Base-by-base conservation (phyloP, 2,113 vertebrate genomes). In the Thunnus maccoyii region DNA sequence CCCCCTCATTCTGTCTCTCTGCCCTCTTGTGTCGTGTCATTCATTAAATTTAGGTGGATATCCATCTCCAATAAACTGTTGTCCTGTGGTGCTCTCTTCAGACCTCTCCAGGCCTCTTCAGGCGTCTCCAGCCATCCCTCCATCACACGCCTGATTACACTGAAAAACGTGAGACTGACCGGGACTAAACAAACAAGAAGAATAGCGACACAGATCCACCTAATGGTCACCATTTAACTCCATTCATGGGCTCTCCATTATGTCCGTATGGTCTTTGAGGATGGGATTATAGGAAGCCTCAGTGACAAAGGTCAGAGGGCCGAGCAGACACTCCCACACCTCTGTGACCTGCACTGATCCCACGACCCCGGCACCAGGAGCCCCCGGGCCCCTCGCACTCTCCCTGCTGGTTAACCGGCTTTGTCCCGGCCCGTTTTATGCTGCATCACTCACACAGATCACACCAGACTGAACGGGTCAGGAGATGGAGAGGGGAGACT, bases 231-330 rank as follows among this genome's bases (percentile, higher is more conserved):
- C 83, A 83, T 92, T 93, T 86, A 93, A 91, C 90, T 91, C 87
- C 71, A 94, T 95, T 93, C 92, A 93, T 65, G 58, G 54, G 50
- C 85, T 86, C 90, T 86, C 85, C 83, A 93, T 94, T 95, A 90
- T 94, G 88, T 85, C 88, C 78, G 78, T 88, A 80, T 88, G 82
- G 81, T 85, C 91, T 93, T 92, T 94, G 90, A 94, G 92, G 84
- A 86, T 71, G 10, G 87, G 92, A 94, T 93, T 95, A 93, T 81
- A 89, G 83, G 87, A 90, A 73, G 76, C 90, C 83, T 85, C 70
- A 20, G 87, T 87, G 86, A 95, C 92, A 94, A 94, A 95, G 94
- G 93, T 95, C 89, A 89, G 84, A 78, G 90, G 92, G 88, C 93
- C 67, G 90, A 90, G 83, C 88, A 72, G 89, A 93, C 91, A 93